Percentiles rank a stretch among this genome's conserved stretches.
These are phyloP conservation scores for Apodemia hepburni DNA, from an alignment of 2,888 invertebrate genomes.

Conservation along the genomic window DNA sequence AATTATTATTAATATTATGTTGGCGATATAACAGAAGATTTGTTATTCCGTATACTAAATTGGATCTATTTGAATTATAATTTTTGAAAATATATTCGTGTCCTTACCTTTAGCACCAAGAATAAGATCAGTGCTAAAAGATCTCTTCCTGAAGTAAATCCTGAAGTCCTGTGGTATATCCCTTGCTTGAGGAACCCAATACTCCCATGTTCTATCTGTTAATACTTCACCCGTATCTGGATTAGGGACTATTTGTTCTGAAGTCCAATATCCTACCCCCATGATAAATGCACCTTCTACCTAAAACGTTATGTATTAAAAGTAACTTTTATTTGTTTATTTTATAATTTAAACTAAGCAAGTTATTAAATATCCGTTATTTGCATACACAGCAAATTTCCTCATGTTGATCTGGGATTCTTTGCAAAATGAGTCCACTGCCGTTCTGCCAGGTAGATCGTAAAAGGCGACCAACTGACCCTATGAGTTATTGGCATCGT, in stretches of 20 bases:
- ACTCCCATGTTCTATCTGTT: constrained; percentile 87
- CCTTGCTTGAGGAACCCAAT: constrained; percentile 83
- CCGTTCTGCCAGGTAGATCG: too few relatives aligned
- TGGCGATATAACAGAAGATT: too few relatives aligned
- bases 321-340: too few relatives aligned
- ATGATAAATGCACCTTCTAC: constrained; percentile 85
- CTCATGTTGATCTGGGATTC: too few relatives aligned
- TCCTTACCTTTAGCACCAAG: constrained; percentile 47
- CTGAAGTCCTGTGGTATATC: constrained; percentile 85
- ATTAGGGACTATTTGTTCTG: constrained; percentile 82
- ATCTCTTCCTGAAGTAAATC: constrained; percentile 68
- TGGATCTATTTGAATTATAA: background rate
- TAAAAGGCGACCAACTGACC: too few relatives aligned
- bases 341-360: background rate
- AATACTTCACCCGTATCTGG: constrained; percentile 80
- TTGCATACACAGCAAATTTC: background rate
- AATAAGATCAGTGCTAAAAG: constrained; percentile 34
- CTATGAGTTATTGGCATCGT: too few relatives aligned
- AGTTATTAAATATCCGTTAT: background rate
- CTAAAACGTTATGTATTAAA: constrained; percentile 24
- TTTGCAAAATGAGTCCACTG: too few relatives aligned
- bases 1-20: too few relatives aligned
- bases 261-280: constrained; percentile 85
- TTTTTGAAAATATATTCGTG: too few relatives aligned
- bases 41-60: too few relatives aligned